A percentile compares a stretch with the other conserved stretches of the same genome.
Conservation (phyloP, 2,888 invertebrate species). For the Morpho deidamia region DNA sequence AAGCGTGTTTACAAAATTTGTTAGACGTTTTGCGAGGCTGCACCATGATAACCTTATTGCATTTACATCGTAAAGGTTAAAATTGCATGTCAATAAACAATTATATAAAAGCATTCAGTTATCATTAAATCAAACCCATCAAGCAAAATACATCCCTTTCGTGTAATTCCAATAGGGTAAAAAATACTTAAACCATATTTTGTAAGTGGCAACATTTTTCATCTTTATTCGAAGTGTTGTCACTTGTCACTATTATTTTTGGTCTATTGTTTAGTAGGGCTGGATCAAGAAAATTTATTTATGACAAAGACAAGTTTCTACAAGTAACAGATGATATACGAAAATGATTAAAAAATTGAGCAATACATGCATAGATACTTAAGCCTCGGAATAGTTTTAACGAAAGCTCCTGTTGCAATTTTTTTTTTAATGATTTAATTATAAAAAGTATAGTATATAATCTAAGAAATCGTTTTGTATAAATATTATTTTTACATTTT, state of each 20-base stretch:
- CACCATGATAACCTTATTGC: conserved; percentile 43
- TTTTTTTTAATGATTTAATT: too few species aligned
- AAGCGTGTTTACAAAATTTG: conserved; percentile 80
- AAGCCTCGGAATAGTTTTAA: too few species aligned
- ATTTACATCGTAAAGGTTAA: conserved; percentile 42
- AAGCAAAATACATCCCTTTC: conserved; percentile 56
- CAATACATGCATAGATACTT: too few species aligned
- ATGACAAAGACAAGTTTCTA: too few species aligned
- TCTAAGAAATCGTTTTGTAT: too few species aligned
- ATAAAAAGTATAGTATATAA: too few species aligned
- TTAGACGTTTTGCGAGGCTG: conserved; percentile 60
- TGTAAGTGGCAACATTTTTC: conserved; percentile 59
- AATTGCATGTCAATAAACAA: conserved; percentile 44
- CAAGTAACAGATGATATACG: too few species aligned
- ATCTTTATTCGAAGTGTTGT: conserved; percentile 43
- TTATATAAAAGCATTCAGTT: conserved; percentile 27
- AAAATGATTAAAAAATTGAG: too few species aligned
- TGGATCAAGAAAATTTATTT: too few species aligned
- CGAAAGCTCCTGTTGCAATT: too few species aligned
- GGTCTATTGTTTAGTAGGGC: not conserved
- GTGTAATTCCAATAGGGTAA: conserved; percentile 41
- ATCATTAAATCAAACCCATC: conserved; percentile 30
- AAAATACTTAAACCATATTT: conserved; percentile 48
- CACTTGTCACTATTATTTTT: conserved; percentile 28
- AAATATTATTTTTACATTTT: too few species aligned